These are phyloP conservation scores for Cryptotermes secundus DNA, from an alignment of 1,140 invertebrate species.

Conservation along the genomic window DNA sequence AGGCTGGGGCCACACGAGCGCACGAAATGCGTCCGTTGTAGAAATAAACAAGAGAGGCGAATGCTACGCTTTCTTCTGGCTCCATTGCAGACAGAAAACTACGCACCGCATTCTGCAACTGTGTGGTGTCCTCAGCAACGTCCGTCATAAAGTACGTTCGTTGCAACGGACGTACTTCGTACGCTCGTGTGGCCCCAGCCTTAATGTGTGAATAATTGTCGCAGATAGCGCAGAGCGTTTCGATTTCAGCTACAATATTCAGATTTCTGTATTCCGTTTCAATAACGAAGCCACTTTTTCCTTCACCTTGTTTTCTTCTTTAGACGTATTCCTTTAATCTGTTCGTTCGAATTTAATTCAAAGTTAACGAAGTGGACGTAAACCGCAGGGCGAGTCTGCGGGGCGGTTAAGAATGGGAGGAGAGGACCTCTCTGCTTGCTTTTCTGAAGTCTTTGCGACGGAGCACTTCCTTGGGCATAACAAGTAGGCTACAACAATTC, in stretches of 20 bases:
- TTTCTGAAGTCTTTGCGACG: neutral
- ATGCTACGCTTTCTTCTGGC: no score
- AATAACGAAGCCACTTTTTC: conserved; percentile 36
- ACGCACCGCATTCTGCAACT: no score
- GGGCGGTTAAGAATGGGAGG: neutral
- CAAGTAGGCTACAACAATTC: neutral
- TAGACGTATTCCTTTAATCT: conserved; percentile 27
- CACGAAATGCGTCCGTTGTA: no score
- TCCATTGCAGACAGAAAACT: no score
- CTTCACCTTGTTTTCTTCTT: conserved; percentile 33
- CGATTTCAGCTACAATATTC: neutral
- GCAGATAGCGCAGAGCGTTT: no score
- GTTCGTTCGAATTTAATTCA: conserved; percentile 2
- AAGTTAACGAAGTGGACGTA: conserved; percentile 14
- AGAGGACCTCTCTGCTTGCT: neutral
- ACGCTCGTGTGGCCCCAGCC: no score
- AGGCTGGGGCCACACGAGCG: no score
- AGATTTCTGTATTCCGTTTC: neutral
- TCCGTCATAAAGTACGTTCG: no score
- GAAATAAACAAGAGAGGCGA: no score
- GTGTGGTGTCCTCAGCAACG: no score
- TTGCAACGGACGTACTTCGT: no score
- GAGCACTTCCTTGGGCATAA: neutral
- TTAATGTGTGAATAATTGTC: no score
- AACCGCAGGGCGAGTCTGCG: neutral